These are phyloP conservation scores for Melanotaenia parkinsoni DNA, from an alignment of 2,797 vertebrate genomes.

Conservation along the genomic window DNA sequence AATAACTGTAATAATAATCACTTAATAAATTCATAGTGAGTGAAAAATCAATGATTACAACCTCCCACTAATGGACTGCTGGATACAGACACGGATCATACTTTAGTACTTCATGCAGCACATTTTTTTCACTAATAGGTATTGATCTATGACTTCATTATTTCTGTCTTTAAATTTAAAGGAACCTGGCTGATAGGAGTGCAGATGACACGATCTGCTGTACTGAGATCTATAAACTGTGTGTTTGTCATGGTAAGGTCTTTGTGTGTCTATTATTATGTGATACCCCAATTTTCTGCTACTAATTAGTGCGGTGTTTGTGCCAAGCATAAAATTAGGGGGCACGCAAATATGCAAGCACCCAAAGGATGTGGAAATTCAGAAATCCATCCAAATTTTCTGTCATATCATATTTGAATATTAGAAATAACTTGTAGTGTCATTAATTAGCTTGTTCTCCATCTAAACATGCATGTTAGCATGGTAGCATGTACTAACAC, in stretches of 20 bases:
- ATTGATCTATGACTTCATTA: conserved; percentile 2
- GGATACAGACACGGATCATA: background rate
- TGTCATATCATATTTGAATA: background rate
- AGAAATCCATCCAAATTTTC: background rate
- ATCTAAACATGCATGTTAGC: background rate
- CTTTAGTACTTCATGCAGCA: background rate
- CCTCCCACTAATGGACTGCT: background rate
- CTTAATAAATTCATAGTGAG: background rate
- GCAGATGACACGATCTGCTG: background rate
- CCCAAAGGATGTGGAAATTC: background rate
- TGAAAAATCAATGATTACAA: background rate
- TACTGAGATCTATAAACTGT: background rate
- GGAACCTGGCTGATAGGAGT: background rate
- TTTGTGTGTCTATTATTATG: conserved; percentile 18
- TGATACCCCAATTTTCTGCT: conserved; percentile 17
- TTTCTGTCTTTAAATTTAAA: conserved; percentile 3
- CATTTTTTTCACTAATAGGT: background rate
- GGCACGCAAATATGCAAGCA: background rate
- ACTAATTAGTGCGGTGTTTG: conserved; percentile 45
- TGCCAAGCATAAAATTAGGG: conserved; percentile 30
- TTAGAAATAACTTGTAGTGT: background rate
- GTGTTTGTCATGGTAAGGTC: background rate
- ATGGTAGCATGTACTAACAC: background rate
- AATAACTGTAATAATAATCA: background rate
- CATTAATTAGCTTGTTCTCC: background rate